Base-by-base conservation (phyloP, 2,113 vertebrate genomes). In the Elanus axillaris region DNA sequence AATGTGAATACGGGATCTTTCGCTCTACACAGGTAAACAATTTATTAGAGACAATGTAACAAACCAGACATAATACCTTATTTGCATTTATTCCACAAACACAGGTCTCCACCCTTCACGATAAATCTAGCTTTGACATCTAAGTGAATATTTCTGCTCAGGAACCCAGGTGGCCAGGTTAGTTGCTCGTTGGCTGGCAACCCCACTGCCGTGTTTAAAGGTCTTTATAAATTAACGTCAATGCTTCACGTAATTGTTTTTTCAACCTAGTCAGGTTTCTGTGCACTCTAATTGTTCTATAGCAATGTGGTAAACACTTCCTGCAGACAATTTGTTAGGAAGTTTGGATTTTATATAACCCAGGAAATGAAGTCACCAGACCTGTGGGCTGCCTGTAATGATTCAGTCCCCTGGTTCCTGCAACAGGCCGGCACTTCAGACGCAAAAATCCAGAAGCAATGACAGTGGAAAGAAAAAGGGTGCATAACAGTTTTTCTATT, bases 311-410 rank as follows among this genome's bases (percentile, higher is more conserved):
- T 96, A 95, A 96, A 91, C 90, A 81, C 83, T 95, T 97, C 93
- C 94, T 90, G 90, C 38, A 91, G 95, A 94, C 90, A 42, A 75
- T 94, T 88, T 59, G 81, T 86, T 97, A 80, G 62, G 90, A 95
- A 92, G 96, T 95, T 97, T 72, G 94, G 90, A 88, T 96, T 94
- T 94, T 90, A 90, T 86, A 94, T 80, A 96, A 96, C 88, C 90
- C 92, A 90, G 96, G 96, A 97, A 96, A 96, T 93, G 95, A 97
- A 94, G 88, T 96, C 96, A 92, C 79, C 81, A 92, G 97, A 87
- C 72, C 66, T 48, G 72, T 73, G 52, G 86, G 84, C 80, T 89
- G 96, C 73, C 76, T 52, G 63, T 29, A 52, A 32, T 62, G 92
- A 95, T 90, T 92, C 82, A 86, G 31, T 52, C 31, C 73, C 86